These are phyloP conservation scores for Drosophila vallismaia DNA, from an alignment of 2,888 invertebrate species.

Conservation along the genomic window DNA sequence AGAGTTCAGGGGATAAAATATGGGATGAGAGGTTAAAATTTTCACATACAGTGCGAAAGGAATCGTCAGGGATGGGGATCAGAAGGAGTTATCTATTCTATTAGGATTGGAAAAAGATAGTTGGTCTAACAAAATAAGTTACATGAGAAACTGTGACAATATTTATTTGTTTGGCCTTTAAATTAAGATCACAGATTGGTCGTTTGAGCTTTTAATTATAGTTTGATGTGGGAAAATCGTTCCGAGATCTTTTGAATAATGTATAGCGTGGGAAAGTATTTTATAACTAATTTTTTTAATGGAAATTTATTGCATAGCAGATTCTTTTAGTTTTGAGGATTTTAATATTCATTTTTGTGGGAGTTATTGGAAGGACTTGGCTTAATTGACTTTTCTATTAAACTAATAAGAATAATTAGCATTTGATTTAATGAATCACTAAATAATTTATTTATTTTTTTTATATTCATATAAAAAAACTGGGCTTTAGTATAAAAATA, in stretches of 20 bases:
- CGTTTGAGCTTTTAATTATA: conserved; percentile 1
- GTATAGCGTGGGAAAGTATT: not conserved
- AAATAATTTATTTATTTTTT: not conserved
- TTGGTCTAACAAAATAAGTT: no score
- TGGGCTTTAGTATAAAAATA: not conserved
- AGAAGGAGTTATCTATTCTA: no score
- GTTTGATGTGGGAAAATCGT: not conserved
- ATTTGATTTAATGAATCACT: no score
- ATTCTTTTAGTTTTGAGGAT: not conserved
- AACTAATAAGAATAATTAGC: not conserved
- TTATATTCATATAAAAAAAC: not conserved
- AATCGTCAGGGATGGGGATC: no score
- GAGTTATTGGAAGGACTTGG: not conserved
- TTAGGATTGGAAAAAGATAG: no score
- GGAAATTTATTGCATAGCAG: not conserved
- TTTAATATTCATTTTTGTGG: not conserved
- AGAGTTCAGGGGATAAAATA: no score
- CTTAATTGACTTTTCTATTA: not conserved
- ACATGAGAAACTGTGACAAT: not conserved
- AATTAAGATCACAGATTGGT: conserved; percentile 2
- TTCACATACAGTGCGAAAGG: no score
- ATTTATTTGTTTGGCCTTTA: conserved; percentile 2
- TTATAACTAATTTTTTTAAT: not conserved
- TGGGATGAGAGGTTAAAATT: no score
- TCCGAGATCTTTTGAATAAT: not conserved